These are phyloP conservation scores for Loripinus fragilis DNA, from an alignment of 2,888 invertebrate species.

Conservation along the genomic window DNA sequence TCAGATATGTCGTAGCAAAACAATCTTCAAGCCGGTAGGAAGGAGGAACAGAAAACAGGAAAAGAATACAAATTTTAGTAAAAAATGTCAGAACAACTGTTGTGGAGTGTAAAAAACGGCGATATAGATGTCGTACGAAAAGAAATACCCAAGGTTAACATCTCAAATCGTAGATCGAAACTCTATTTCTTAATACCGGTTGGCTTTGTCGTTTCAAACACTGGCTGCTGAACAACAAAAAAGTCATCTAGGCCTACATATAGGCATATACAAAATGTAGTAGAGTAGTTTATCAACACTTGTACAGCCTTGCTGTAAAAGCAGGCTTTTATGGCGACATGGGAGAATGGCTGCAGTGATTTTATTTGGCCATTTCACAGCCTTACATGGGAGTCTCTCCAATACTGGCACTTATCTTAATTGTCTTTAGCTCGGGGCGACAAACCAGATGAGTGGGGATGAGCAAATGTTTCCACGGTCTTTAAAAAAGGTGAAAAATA, in stretches of 20 bases:
- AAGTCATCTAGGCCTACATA: background rate
- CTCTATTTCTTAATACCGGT: background rate
- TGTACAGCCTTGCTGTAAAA: no score
- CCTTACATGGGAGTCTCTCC: no score
- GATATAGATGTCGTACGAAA: slow-evolving; percentile 31
- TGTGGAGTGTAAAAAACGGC: slow-evolving; percentile 51
- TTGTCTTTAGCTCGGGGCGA: no score
- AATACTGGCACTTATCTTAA: no score
- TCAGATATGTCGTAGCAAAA: background rate
- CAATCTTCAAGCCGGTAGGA: background rate
- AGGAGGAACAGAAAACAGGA: background rate
- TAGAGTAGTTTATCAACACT: background rate
- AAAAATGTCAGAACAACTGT: slow-evolving; percentile 19
- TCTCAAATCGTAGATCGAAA: no score
- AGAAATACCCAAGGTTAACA: slow-evolving; percentile 4
- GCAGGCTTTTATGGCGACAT: no score
- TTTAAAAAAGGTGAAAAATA: no score
- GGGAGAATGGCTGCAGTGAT: no score
- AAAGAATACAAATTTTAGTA: background rate
- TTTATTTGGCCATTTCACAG: no score
- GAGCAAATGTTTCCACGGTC: no score
- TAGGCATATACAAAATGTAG: background rate
- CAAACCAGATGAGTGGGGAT: no score
- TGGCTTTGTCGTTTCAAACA: no score
- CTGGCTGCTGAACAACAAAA: background rate